Percentiles rank a stretch among this genome's conserved stretches.
Evolutionary conservation across 2,797 vertebrate species (phyloP).

Genomic region (Arremon brunneinucha): DNA sequence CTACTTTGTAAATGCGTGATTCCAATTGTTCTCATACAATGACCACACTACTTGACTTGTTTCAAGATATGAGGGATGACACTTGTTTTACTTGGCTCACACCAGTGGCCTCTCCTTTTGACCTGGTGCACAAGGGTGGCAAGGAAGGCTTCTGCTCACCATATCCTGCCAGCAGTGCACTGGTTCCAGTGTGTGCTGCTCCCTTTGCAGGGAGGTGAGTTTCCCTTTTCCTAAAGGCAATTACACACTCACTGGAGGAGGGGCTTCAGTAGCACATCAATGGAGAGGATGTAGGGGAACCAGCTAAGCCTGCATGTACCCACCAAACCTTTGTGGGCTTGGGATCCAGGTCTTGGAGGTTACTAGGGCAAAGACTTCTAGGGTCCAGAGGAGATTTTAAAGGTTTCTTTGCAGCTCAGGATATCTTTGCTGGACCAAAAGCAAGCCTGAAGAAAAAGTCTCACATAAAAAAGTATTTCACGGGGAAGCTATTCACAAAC

Average conservation of each 20-base stretch:
- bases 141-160: not conserved
- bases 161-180: not conserved
- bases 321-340: not conserved
- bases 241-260: not conserved
- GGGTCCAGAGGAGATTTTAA: not conserved
- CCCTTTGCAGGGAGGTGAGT: not conserved
- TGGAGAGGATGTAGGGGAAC: not conserved
- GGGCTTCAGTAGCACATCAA: not conserved
- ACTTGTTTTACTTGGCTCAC: not conserved
- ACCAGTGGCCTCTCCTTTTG: not conserved
- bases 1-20: not conserved
- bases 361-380: not conserved
- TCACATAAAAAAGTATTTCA: not conserved
- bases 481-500: not conserved
- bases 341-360: not conserved
- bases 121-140: accelerated
- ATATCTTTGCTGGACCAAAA: not conserved
- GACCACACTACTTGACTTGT: not conserved
- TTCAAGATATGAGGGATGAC: not conserved
- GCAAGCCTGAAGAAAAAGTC: not conserved
- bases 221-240: not conserved
- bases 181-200: not conserved
- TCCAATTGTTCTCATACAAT: not conserved
- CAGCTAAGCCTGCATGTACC: not conserved
- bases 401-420: not conserved